Evolutionary conservation across 1,140 invertebrate species (phyloP), one percentile per base, ranked within the genome.

Genomic region (Potamilus streckersoni): DNA sequence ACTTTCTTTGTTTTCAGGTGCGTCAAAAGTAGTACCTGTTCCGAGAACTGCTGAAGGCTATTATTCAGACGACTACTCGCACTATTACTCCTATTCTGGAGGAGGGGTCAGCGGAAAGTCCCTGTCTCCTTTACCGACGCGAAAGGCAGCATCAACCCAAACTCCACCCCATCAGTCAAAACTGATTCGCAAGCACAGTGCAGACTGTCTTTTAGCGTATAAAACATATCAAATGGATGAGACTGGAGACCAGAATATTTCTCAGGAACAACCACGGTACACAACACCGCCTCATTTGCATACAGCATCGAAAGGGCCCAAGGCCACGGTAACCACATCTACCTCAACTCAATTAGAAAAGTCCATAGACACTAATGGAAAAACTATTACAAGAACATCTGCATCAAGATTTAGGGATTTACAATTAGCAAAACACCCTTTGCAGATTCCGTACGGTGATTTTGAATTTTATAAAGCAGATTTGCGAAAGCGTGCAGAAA

Each of bases 211-310:
- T n/a, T 78, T 84, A 56, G 79, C 83, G 23, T 85, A 84, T 71
- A 80, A 83, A 67, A 85, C 95, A 71, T 95, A 96, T 85, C 90
- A 96, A 15, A 88, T 96, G 49, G 95, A 96, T 76, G 82, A 86
- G 16, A 73, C 78, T 38, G 68, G 65, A 14, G 70, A 69, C 55
- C 70, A 75, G 31, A 38, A 60, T n/a, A 56, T 62, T 59, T 60
- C 62, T 49, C 56, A 58, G 63, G 73, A 76, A 67, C 70, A 79
- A 72, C 58, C 70, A 23, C 67, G 74, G 59, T 76, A 72, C 73
- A 62, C 73, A 72, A 57, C 60, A 27, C 55, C 71, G 49, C 73
- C 73, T 56, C 69, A 66, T 77, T 72, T 77, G 75, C 69, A 73
- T 62, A 58, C 75, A 68, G 72, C 75, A 77, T 72, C 75, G 75